Conservation (phyloP, 2,888 invertebrate species). For the Linnaemya vulpina region DNA sequence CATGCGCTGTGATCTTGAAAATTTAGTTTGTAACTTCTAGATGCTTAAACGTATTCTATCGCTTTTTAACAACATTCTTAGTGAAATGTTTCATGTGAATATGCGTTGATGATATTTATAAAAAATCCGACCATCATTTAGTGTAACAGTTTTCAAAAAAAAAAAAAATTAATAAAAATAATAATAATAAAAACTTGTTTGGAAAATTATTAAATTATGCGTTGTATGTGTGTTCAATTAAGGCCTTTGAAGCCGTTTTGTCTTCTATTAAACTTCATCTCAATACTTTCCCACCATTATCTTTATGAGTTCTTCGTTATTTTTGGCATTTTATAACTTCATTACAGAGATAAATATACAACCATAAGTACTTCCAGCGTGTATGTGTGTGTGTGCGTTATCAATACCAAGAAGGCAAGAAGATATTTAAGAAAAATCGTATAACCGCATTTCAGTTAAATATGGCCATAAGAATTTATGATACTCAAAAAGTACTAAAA, state of each 20-base stretch:
- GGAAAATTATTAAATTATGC: conserved; percentile 7
- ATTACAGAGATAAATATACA: conserved; percentile 27
- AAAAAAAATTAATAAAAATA: neutral
- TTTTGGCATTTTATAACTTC: conserved; percentile 45
- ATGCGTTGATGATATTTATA: no score
- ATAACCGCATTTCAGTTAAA: conserved; percentile 40
- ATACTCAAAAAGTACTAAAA: conserved; percentile 10
- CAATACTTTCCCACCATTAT: conserved; percentile 46
- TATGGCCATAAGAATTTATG: conserved; percentile 59
- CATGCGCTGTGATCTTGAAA: no score
- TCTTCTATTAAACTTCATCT: neutral
- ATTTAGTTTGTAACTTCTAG: no score
- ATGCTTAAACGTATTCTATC: no score
- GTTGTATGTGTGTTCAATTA: conserved; percentile 14
- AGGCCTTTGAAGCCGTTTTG: neutral
- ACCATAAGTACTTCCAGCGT: neutral
- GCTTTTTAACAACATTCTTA: no score
- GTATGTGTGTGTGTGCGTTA: neutral
- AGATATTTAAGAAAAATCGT: neutral
- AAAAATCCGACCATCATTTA: no score
- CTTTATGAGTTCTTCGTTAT: conserved; percentile 19
- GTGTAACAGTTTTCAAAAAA: neutral
- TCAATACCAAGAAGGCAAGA: neutral
- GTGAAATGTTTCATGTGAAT: no score
- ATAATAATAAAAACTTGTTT: neutral